phyloP scores from a whole-genome alignment of 2,113 vertebrate species.

The Silurus asotus region DNA sequence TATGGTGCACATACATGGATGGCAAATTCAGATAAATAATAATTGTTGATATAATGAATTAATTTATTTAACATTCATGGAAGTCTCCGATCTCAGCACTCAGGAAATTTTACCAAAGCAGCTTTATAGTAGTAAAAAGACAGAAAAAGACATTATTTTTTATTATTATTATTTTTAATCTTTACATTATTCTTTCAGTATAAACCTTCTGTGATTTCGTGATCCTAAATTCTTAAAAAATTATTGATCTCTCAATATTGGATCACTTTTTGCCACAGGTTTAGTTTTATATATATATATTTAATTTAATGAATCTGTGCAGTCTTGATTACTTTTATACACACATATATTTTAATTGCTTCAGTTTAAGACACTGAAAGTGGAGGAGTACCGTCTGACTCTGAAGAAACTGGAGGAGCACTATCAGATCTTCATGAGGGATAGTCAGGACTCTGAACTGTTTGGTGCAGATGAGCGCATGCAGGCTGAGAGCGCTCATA shows the following conservation, averaged over 20 bases:
- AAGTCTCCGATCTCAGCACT: background rate
- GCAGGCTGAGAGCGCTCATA: constrained; percentile 83
- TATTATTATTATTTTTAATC: background rate
- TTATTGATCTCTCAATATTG: background rate
- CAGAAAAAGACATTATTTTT: no score
- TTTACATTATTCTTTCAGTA: background rate
- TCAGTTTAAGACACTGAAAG: constrained; percentile 85
- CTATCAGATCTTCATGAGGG: constrained; percentile 88
- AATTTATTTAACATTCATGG: background rate
- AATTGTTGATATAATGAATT: background rate
- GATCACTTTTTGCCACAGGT: background rate
- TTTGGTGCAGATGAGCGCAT: constrained; percentile 88
- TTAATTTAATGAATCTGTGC: background rate
- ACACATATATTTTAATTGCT: background rate
- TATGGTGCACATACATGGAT: background rate
- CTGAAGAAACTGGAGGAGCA: constrained; percentile 85
- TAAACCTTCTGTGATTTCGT: background rate
- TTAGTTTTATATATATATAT: background rate
- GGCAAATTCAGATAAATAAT: background rate
- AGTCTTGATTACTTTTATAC: background rate
- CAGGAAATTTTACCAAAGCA: no score
- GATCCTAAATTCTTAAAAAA: no score
- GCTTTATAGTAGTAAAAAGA: no score
- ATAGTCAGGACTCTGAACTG: constrained; percentile 84
- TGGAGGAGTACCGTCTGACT: constrained; percentile 82